Evolutionary conservation across 2,888 invertebrate genomes (phyloP).

Genomic region (Liposcelis brunnea): DNA sequence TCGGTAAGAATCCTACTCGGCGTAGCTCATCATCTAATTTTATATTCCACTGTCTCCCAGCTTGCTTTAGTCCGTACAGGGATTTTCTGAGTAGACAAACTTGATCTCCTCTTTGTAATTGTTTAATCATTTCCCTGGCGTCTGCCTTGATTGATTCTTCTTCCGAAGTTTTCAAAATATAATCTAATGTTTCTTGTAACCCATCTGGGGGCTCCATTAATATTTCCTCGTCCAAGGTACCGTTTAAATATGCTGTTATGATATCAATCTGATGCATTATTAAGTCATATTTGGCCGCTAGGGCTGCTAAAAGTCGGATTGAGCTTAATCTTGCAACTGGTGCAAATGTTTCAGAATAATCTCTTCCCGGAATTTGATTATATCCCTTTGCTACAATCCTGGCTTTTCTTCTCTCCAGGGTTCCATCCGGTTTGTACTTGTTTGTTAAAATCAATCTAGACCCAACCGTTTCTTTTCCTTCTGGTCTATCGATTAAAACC

Average conservation of each 20-base stretch:
- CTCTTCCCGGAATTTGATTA: no score
- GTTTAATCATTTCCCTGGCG: conserved; percentile 13
- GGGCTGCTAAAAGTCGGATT: conserved; percentile 15
- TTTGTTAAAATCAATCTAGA: conserved; percentile 19
- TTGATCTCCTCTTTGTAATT: conserved; percentile 9
- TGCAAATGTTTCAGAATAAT: no score
- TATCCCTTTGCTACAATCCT: no score
- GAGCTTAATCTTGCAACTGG: conserved; percentile 19
- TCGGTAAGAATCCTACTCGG: not conserved
- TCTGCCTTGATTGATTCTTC: no score
- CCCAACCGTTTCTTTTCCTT: conserved; percentile 8
- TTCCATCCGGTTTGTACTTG: conserved; percentile 18
- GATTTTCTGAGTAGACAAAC: conserved; percentile 16
- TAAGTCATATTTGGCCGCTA: conserved; percentile 14
- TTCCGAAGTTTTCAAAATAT: no score
- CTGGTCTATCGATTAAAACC: conserved; percentile 9
- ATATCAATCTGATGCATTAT: conserved; percentile 17
- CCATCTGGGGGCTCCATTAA: conserved; percentile 17
- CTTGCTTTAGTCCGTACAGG: conserved; percentile 17
- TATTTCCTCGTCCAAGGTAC: conserved; percentile 16
- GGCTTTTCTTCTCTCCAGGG: conserved; percentile 12
- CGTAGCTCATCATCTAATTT: not conserved
- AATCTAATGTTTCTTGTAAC: not conserved
- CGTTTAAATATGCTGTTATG: conserved; percentile 19
- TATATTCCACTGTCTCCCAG: conserved; percentile 12